A percentile compares a stretch with the other conserved stretches of the same genome.
Conservation (phyloP, 2,113 vertebrate species). For the Hippocampus barbouri region DNA sequence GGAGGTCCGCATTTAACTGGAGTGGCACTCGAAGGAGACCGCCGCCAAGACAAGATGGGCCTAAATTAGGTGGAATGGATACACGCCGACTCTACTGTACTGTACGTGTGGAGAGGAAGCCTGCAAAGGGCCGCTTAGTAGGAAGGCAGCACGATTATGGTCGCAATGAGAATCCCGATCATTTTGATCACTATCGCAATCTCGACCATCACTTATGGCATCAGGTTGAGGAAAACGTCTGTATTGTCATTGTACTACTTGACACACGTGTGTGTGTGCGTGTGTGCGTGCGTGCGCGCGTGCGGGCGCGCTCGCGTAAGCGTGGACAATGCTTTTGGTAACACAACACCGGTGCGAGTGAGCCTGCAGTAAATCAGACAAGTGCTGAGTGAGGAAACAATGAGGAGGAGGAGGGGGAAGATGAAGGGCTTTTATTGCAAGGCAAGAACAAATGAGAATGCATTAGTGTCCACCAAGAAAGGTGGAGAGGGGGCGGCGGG, state of each 20-base stretch:
- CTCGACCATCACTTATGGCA: too few species aligned
- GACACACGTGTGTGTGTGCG: too few species aligned
- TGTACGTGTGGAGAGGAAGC: too few species aligned
- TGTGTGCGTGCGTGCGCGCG: background rate
- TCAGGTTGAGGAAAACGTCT: too few species aligned
- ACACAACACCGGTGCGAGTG: background rate
- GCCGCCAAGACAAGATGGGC: background rate
- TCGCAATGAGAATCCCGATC: too few species aligned
- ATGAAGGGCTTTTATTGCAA: constrained; percentile 12
- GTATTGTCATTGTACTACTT: too few species aligned
- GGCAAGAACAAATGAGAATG: constrained; percentile 21
- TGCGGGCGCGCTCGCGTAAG: background rate
- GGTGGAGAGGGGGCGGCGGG: background rate
- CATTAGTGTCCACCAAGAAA: constrained; percentile 4
- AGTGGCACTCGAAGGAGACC: background rate
- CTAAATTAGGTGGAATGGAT: background rate
- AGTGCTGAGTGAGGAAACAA: constrained; percentile 17
- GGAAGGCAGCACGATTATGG: too few species aligned
- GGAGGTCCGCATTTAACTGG: background rate
- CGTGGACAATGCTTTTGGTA: background rate
- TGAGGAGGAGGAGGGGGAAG: background rate
- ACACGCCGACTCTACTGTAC: background rate
- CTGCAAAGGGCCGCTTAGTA: too few species aligned
- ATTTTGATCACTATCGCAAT: too few species aligned
- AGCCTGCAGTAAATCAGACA: background rate